phyloP scores from a whole-genome alignment of 2,888 invertebrate species.

The Lochmaea capreae region DNA sequence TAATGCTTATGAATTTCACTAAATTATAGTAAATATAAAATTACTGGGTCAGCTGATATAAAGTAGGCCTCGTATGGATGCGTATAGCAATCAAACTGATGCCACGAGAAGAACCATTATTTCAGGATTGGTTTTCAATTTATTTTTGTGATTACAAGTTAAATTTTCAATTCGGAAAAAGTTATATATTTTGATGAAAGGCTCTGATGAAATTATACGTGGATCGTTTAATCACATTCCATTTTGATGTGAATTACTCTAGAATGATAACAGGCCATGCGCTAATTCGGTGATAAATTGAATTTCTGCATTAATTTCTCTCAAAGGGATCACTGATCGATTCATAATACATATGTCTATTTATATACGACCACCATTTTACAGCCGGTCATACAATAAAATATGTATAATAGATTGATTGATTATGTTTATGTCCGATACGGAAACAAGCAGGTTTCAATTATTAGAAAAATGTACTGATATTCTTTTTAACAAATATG shows the following conservation, averaged over 20 bases:
- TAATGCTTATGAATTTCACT: neutral
- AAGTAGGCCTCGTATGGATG: neutral
- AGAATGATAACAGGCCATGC: constrained; percentile 48
- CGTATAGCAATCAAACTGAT: constrained; percentile 7
- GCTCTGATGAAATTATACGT: constrained; percentile 47
- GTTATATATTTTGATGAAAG: constrained; percentile 46
- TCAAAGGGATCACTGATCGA: constrained; percentile 48
- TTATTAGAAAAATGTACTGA: neutral
- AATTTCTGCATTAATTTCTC: constrained; percentile 54
- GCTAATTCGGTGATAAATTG: constrained; percentile 58
- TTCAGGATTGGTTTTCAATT: constrained; percentile 28
- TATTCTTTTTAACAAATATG: neutral
- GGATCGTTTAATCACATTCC: constrained; percentile 53
- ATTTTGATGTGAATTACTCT: constrained; percentile 55
- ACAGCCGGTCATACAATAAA: neutral
- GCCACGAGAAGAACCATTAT: constrained; percentile 12
- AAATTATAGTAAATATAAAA: neutral
- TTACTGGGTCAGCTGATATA: neutral
- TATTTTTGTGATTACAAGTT: constrained; percentile 37
- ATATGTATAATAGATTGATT: neutral
- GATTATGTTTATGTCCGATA: neutral
- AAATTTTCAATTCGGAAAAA: constrained; percentile 33
- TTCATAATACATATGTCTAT: constrained; percentile 41
- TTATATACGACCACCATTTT: constrained; percentile 1
- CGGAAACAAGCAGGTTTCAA: neutral